Evolutionary conservation across 2,888 invertebrate species (phyloP).

Genomic region (Ypsolopha scabrella): DNA sequence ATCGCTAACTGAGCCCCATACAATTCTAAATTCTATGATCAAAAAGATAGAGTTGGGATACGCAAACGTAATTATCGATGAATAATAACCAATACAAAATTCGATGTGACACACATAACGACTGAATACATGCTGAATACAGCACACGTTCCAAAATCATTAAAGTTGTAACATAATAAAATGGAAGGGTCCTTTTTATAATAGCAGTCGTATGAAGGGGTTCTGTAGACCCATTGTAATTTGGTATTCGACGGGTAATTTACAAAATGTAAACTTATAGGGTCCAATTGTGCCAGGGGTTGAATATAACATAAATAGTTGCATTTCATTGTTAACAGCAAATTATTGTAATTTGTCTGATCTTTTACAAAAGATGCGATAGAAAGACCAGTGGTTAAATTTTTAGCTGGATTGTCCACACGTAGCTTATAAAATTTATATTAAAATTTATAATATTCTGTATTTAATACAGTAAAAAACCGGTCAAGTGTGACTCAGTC

Average conservation of each 20-base stretch:
- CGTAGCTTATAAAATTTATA: too few relatives aligned
- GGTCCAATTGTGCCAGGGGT: conserved; percentile 21
- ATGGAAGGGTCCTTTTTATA: conserved; percentile 45
- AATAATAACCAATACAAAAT: conserved; percentile 15
- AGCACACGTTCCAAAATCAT: conserved; percentile 30
- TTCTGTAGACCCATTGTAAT: conserved; percentile 31
- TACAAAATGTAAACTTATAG: conserved; percentile 40
- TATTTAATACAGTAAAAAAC: too few relatives aligned
- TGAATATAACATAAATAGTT: conserved; percentile 41
- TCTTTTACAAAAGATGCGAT: conserved; percentile 29
- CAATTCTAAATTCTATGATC: background rate
- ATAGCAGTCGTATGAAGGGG: conserved; percentile 56
- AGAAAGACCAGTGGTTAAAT: background rate
- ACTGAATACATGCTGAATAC: conserved; percentile 5
- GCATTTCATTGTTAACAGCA: conserved; percentile 43
- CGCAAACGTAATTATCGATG: conserved; percentile 7
- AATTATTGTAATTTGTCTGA: conserved; percentile 55
- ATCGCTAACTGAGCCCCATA: too few relatives aligned
- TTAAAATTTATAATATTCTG: too few relatives aligned
- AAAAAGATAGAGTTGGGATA: background rate
- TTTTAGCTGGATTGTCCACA: too few relatives aligned
- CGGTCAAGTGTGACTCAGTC: too few relatives aligned
- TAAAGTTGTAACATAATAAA: conserved; percentile 63
- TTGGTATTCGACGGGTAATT: conserved; percentile 41
- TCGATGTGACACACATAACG: conserved; percentile 16